Conservation (phyloP, 2,113 vertebrate species). For the Globicephala melas region DNA sequence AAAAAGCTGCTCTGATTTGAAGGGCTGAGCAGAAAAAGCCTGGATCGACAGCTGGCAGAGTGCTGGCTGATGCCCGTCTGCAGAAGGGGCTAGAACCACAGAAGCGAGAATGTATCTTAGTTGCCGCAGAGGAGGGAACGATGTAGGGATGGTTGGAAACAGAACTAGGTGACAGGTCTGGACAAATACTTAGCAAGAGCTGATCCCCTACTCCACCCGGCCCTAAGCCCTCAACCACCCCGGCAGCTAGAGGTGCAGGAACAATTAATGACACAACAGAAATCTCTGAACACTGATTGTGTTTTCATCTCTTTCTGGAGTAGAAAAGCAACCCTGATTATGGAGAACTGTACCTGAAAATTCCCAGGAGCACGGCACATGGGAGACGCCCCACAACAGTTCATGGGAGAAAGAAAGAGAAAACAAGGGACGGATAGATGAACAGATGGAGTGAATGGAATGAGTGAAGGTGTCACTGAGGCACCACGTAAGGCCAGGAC, state of each 20-base stretch:
- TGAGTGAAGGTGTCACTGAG: neutral
- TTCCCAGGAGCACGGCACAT: neutral
- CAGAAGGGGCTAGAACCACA: neutral
- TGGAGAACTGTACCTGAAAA: neutral
- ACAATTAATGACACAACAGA: neutral
- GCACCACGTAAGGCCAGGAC: neutral
- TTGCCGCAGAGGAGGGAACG: neutral
- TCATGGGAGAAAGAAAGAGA: neutral
- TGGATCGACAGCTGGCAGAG: neutral
- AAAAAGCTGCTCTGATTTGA: neutral
- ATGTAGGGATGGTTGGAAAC: neutral
- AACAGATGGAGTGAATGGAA: neutral
- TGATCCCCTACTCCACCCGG: rapidly evolving
- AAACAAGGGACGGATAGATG: neutral
- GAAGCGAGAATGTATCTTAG: neutral
- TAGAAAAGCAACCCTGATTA: neutral
- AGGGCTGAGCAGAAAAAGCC: neutral
- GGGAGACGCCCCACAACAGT: neutral
- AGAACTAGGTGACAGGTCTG: neutral
- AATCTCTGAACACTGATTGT: neutral
- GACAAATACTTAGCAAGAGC: neutral
- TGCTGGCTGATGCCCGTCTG: rapidly evolving
- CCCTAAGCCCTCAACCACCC: neutral
- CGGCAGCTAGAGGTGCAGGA: neutral
- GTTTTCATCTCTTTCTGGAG: neutral